Percentiles rank a stretch among this genome's conserved stretches.
phyloP scores from a whole-genome alignment of 2,888 invertebrate genomes.

The Pandemis cinnamomeana region DNA sequence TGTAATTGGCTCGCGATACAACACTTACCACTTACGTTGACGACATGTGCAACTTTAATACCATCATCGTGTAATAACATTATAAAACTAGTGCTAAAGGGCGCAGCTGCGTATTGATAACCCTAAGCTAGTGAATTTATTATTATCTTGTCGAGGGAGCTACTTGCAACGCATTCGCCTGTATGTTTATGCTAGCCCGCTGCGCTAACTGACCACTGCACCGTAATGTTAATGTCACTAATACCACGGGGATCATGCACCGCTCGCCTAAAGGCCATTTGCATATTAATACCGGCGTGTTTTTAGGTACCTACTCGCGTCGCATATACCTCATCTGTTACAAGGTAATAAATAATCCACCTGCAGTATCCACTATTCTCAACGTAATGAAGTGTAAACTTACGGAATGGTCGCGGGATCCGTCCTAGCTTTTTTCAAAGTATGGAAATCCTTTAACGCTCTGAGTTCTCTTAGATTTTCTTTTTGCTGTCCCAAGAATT shows the following conservation, averaged over 20 bases:
- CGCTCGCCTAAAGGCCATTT: conserved; percentile 72
- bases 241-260: conserved; percentile 66
- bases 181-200: conserved; percentile 27
- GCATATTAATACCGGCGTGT: conserved; percentile 76
- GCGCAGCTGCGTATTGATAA: conserved; percentile 57
- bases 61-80: conserved; percentile 43
- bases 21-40: conserved; percentile 10
- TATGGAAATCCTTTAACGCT: conserved; percentile 40
- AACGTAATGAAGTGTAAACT: conserved; percentile 16
- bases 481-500: conserved; percentile 53
- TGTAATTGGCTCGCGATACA: conserved; percentile 50
- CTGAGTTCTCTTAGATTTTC: conserved; percentile 43
- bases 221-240: conserved; percentile 69
- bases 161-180: conserved; percentile 38
- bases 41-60: conserved; percentile 32
- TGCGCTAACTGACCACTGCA: conserved; percentile 54
- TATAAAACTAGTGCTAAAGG: conserved; percentile 53
- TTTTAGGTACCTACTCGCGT: conserved; percentile 62
- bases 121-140: conserved; percentile 54
- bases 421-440: conserved; percentile 32
- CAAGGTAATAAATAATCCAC: conserved; percentile 64
- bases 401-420: conserved; percentile 22
- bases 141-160: conserved; percentile 54
- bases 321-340: conserved; percentile 68
- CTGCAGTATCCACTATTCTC: background rate